Evolutionary conservation across 2,113 vertebrate species (phyloP).

Genomic region (Mormyrus lacerda): DNA sequence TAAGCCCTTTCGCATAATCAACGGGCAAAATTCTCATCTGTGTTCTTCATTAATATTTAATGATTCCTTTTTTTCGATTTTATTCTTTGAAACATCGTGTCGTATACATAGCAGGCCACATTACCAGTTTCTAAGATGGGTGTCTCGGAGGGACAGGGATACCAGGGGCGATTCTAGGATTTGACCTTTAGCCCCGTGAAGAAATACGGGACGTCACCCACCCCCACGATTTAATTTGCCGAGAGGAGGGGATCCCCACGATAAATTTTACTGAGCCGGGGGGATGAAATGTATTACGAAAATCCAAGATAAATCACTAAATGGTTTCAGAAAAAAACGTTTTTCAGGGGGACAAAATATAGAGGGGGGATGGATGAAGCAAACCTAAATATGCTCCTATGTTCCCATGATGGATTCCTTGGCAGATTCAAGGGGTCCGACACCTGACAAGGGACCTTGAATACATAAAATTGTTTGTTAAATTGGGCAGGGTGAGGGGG

Average conservation of each 20-base stretch:
- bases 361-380: no score
- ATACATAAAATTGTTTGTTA: background rate
- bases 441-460: background rate
- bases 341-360: background rate
- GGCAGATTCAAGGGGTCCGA: background rate
- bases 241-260: background rate
- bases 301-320: background rate
- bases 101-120: background rate
- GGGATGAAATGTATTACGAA: background rate
- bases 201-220: background rate
- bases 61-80: background rate
- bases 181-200: background rate
- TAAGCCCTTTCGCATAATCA: background rate
- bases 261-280: background rate
- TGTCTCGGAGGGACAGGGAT: background rate
- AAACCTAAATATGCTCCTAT: background rate
- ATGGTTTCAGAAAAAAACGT: background rate
- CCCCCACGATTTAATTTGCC: background rate
- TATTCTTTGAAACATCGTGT: background rate
- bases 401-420: background rate
- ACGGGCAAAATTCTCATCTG: background rate
- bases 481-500: background rate
- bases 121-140: background rate
- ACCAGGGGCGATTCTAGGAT: background rate
- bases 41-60: background rate